phyloP scores from a whole-genome alignment of 1,140 invertebrate genomes.

The Acromyrmex echinatior region DNA sequence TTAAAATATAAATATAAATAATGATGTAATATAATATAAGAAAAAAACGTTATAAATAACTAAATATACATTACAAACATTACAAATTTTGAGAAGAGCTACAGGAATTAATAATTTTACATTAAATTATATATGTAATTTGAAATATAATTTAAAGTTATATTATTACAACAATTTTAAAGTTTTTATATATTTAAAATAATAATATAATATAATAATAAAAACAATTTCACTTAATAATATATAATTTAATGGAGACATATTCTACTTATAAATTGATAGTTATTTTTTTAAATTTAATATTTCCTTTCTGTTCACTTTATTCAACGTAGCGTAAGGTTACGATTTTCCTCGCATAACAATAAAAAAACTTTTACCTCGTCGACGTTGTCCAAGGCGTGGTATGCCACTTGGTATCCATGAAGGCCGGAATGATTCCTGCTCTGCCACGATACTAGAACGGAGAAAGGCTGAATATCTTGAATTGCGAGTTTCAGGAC shows the following conservation, averaged over 20 bases:
- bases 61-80: background rate
- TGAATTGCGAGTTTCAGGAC: conserved; percentile 94
- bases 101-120: background rate
- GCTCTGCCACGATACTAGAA: conserved; percentile 95
- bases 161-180: too few relatives aligned
- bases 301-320: background rate
- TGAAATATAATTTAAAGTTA: too few relatives aligned
- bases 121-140: background rate
- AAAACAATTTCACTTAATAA: background rate
- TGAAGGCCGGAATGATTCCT: conserved; percentile 94
- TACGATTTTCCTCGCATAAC: conserved; percentile 5
- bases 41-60: too few relatives aligned
- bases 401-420: conserved; percentile 94
- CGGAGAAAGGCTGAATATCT: conserved; percentile 95
- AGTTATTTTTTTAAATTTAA: background rate
- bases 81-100: background rate
- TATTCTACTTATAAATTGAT: background rate
- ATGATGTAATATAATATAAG: background rate
- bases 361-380: conserved; percentile 80
- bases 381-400: conserved; percentile 90
- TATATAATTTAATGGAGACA: background rate
- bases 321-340: background rate
- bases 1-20: background rate
- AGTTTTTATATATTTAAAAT: background rate
- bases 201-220: background rate